These are phyloP conservation scores for Megaustenia siamemsis DNA, from an alignment of 2,888 invertebrate genomes.

Conservation along the genomic window DNA sequence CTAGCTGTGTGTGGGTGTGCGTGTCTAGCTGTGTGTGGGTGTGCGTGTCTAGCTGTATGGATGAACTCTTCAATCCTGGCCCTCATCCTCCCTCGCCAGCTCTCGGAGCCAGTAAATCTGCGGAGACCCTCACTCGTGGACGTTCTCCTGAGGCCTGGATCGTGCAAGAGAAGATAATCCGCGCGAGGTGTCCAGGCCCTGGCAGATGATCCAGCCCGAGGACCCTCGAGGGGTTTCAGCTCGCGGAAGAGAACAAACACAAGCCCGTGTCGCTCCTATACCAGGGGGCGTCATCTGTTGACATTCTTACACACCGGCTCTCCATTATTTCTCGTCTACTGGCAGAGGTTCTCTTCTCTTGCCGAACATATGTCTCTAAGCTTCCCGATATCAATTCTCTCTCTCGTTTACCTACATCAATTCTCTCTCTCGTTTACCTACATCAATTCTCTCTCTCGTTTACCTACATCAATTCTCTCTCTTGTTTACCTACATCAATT, in stretches of 20 bases:
- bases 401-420: background rate
- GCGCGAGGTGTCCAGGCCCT: background rate
- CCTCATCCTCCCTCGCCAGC: background rate
- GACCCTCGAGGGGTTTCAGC: conserved; percentile 22
- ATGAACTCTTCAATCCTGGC: background rate
- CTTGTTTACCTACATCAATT: too few relatives aligned
- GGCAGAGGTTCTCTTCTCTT: background rate
- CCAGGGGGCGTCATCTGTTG: too few relatives aligned
- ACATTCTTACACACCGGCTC: background rate
- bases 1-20: background rate
- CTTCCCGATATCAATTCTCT: background rate
- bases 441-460: background rate
- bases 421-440: background rate
- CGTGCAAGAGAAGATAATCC: conserved; percentile 30
- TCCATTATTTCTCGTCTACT: background rate
- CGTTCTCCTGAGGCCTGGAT: background rate
- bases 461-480: too few relatives aligned
- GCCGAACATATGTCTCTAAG: too few relatives aligned
- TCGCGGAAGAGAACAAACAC: background rate
- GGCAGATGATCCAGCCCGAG: background rate
- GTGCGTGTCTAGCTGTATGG: background rate
- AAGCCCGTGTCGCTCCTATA: background rate
- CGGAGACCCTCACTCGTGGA: background rate
- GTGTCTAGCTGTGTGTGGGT: background rate
- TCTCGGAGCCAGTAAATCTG: background rate